Base-by-base conservation (phyloP, 2,797 vertebrate species). In the Spondyliosoma cantharus region DNA sequence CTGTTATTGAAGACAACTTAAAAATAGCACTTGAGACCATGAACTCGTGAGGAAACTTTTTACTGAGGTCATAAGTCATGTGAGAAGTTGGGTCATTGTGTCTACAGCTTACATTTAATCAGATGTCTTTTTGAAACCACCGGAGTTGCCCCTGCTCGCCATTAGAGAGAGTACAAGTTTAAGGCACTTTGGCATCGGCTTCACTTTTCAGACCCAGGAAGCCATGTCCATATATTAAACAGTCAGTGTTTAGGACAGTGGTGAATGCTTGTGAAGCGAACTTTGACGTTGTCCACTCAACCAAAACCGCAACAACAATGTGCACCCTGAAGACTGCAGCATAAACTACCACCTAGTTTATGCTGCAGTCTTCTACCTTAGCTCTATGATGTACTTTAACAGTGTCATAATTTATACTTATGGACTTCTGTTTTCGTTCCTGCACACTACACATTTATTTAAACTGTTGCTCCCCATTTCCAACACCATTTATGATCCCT, bases 401-500 rank as follows among this genome's bases (percentile, higher is more conserved):
- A 6, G 15, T 11, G 20, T 9, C 8, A 46, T 37, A 24, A 24
- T 49, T 24, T 16, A 12, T 65, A 37, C n/a, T 19, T 9, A 19
- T 19, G 17, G 4, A 1, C n/a, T 45, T 50, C 22, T 17, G 3
- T 19, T 19, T 29, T 48, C 48, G 45, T 11, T 11, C 37, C 9
- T 37, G 9, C 37, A 37, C 15, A 57, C 17, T 45, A 4, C 24
- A 11, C 9, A 11, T 46, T 45, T 69, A 24, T 66, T 70, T 46
- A 37, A 54, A 53, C 22, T 1, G 12, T 62, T 56, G 71, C 32
- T 68, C 58, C n/a, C 9, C 7, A 64, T 62, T 76, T 76, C 61
- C 46, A 48, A 62, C 20, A 57, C 49, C 17, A 24, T 58, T 77
- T 62, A 74, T 42, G 9, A 64, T 74, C 24, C 59, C 13, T 29